Evolutionary conservation across 1,140 invertebrate species (phyloP).

Genomic region (Brachionus paranguensis): DNA sequence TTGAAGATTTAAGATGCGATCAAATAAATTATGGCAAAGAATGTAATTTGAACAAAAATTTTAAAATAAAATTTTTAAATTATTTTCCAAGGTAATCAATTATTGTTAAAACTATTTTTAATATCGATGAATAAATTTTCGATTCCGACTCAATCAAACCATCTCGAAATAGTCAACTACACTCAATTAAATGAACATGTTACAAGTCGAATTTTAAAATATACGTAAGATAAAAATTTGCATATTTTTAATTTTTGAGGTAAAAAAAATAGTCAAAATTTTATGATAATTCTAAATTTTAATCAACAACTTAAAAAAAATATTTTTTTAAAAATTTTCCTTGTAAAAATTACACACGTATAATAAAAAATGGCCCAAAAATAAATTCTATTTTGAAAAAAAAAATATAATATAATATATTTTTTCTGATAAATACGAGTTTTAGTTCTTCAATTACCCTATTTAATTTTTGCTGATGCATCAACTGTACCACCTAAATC

Average conservation of each 20-base stretch:
- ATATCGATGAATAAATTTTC: background rate
- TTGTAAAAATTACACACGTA: too few relatives aligned
- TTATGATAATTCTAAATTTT: too few relatives aligned
- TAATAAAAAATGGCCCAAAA: too few relatives aligned
- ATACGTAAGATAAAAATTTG: background rate
- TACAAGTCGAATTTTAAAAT: background rate
- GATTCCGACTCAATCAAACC: background rate
- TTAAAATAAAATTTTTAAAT: background rate
- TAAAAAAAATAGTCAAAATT: too few relatives aligned
- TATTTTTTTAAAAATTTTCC: too few relatives aligned
- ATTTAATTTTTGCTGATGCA: too few relatives aligned
- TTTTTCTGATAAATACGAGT: too few relatives aligned
- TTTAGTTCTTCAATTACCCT: too few relatives aligned
- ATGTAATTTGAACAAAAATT: background rate
- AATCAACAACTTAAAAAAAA: too few relatives aligned
- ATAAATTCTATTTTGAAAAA: too few relatives aligned
- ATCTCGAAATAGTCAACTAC: slow-evolving; percentile 1
- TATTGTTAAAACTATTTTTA: background rate
- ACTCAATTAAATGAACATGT: slow-evolving; percentile 1
- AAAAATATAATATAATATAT: too few relatives aligned
- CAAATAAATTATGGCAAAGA: background rate
- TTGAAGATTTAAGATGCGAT: background rate
- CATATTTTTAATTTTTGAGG: background rate
- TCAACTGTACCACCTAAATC: too few relatives aligned
- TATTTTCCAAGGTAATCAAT: background rate